These are phyloP conservation scores for Paracyclopina nana DNA, from an alignment of 1,140 invertebrate species.

Conservation along the genomic window DNA sequence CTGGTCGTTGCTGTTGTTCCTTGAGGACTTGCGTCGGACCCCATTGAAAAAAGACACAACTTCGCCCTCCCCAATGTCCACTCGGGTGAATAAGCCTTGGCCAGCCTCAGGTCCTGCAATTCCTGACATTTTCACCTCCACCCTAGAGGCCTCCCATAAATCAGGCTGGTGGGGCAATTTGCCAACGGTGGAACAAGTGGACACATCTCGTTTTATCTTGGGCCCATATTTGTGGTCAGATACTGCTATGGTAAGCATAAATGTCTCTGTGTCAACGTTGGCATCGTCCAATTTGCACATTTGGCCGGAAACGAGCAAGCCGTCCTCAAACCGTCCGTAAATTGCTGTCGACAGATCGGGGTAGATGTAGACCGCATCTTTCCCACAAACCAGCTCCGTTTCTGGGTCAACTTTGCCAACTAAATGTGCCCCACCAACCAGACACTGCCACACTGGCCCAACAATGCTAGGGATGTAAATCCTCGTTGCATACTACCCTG, in stretches of 20 bases:
- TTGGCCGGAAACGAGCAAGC: not conserved
- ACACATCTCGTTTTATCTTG: not conserved
- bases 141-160: not conserved
- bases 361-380: not conserved
- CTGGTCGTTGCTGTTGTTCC: not conserved
- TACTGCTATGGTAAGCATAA: not conserved
- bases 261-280: not conserved
- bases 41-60: slow-evolving; percentile 11
- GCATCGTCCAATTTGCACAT: too few relatives aligned
- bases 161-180: not conserved
- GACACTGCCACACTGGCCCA: not conserved
- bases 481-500: too few relatives aligned
- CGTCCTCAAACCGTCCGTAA: not conserved
- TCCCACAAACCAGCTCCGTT: not conserved
- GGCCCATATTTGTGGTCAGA: too few relatives aligned
- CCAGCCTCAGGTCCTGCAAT: not conserved
- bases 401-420: not conserved
- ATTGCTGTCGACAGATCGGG: not conserved
- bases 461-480: too few relatives aligned
- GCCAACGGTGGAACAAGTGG: not conserved
- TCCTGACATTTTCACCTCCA: not conserved
- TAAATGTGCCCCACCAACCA: not conserved
- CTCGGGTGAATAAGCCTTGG: slow-evolving; percentile 10
- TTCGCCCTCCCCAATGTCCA: not conserved
- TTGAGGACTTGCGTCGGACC: not conserved